These are phyloP conservation scores for Parazoanthus darwini DNA, from an alignment of 92 coral and sea anemone species.

Conservation along the genomic window DNA sequence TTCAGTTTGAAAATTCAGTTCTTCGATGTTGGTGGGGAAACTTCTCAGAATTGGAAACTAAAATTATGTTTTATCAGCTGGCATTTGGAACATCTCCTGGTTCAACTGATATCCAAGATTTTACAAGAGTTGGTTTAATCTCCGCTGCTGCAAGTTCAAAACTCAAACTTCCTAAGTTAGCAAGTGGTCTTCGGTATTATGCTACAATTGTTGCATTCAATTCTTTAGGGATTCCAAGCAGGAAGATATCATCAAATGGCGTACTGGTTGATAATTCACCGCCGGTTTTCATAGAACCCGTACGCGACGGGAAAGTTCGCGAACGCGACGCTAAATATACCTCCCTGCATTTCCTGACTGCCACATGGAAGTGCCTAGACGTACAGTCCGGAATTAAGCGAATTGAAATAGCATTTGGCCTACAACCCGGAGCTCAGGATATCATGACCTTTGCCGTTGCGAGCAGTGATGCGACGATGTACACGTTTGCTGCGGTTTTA, in stretches of 20 bases:
- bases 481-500: constrained; percentile 20
- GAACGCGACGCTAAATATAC: constrained; percentile 44
- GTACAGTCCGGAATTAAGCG: constrained; percentile 45
- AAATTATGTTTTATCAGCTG: constrained; percentile 58
- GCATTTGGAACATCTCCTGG: constrained; percentile 77
- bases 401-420: constrained; percentile 65
- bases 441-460: constrained; percentile 54
- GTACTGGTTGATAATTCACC: constrained; percentile 76
- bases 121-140: constrained; percentile 70
- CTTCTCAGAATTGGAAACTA: constrained; percentile 69
- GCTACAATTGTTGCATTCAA: constrained; percentile 76
- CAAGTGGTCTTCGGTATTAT: constrained; percentile 69
- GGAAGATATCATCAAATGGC: constrained; percentile 68
- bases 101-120: constrained; percentile 65
- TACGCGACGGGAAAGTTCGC: constrained; percentile 50
- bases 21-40: constrained; percentile 71
- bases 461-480: constrained; percentile 50
- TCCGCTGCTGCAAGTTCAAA: constrained; percentile 71
- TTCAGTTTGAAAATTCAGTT: constrained; percentile 62
- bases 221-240: constrained; percentile 71
- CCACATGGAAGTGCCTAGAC: constrained; percentile 73
- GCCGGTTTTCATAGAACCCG: constrained; percentile 61
- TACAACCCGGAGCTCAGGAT: constrained; percentile 72
- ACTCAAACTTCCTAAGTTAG: constrained; percentile 55
- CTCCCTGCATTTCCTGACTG: constrained; percentile 39